A percentile compares a stretch with the other conserved stretches of the same genome.
phyloP scores from a whole-genome alignment of 2,797 vertebrate genomes.

The Benthosema pterotum region DNA sequence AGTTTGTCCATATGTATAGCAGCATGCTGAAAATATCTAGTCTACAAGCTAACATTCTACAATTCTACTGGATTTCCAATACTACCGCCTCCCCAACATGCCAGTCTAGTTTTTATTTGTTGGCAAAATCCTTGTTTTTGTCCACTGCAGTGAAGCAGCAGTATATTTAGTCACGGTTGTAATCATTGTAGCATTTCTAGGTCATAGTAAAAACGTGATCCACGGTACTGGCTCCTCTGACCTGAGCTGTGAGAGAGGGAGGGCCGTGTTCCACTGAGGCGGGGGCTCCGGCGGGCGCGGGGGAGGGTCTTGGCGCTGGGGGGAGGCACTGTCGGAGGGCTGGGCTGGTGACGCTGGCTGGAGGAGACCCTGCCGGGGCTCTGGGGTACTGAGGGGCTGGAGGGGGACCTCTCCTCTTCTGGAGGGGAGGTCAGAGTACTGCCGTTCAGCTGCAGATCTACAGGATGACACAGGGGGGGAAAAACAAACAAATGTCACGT shows the following conservation, averaged over 20 bases:
- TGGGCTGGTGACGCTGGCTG: constrained; percentile 76
- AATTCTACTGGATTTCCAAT: too few relatives aligned
- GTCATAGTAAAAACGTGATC: too few relatives aligned
- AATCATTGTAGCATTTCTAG: too few relatives aligned
- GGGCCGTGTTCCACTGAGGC: constrained; percentile 78
- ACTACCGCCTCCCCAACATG: too few relatives aligned
- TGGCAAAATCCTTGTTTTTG: too few relatives aligned
- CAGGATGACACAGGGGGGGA: constrained; percentile 16
- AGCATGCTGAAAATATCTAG: too few relatives aligned
- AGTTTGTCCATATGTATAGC: too few relatives aligned
- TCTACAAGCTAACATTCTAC: too few relatives aligned
- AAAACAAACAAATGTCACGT: neutral
- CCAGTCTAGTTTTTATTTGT: too few relatives aligned
- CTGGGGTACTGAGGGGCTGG: constrained; percentile 58
- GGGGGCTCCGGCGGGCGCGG: constrained; percentile 76
- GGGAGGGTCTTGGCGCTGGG: constrained; percentile 67
- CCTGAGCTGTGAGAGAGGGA: constrained; percentile 79
- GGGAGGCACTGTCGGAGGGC: constrained; percentile 73
- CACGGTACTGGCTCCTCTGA: constrained; percentile 53
- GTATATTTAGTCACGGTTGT: too few relatives aligned
- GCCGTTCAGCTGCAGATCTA: constrained; percentile 76
- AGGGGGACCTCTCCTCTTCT: constrained; percentile 65
- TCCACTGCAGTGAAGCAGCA: too few relatives aligned
- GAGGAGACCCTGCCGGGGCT: constrained; percentile 66
- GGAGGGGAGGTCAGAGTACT: constrained; percentile 55